phyloP scores from a whole-genome alignment of 2,888 invertebrate genomes.

The Hypercompe scribonia region DNA sequence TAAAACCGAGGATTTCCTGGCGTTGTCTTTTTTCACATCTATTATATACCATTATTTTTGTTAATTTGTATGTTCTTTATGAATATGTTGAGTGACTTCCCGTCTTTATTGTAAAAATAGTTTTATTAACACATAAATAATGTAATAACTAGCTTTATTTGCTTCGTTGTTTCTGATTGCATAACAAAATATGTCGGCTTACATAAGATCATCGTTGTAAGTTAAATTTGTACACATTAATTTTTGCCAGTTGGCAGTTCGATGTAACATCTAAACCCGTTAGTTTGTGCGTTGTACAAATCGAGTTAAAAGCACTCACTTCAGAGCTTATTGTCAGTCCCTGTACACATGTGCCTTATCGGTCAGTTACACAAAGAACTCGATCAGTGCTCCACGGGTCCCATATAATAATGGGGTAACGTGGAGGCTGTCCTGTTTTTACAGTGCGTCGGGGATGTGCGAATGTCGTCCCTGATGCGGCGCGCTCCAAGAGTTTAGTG shows the following conservation, averaged over 20 bases:
- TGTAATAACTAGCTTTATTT: slow-evolving; percentile 22
- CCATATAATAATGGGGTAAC: too few relatives aligned
- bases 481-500: too few relatives aligned
- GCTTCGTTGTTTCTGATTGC: slow-evolving; percentile 6
- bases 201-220: neutral
- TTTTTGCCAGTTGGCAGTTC: neutral
- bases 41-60: slow-evolving; percentile 8
- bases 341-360: too few relatives aligned
- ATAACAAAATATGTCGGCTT: slow-evolving; percentile 5
- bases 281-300: too few relatives aligned
- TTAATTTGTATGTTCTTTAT: slow-evolving; percentile 17
- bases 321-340: too few relatives aligned
- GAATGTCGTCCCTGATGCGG: too few relatives aligned
- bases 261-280: too few relatives aligned
- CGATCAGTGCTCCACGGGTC: too few relatives aligned
- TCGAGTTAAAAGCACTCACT: too few relatives aligned
- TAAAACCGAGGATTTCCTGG: slow-evolving; percentile 11
- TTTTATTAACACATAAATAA: slow-evolving; percentile 23
- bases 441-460: too few relatives aligned
- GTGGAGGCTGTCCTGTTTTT: too few relatives aligned
- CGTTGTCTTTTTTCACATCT: slow-evolving; percentile 1
- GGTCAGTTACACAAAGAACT: too few relatives aligned
- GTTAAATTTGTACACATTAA: slow-evolving; percentile 5
- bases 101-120: slow-evolving; percentile 27
- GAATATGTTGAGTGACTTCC: slow-evolving; percentile 13